Evolutionary conservation across 2,113 vertebrate genomes (phyloP).

Genomic region (Oostethus manadensis): DNA sequence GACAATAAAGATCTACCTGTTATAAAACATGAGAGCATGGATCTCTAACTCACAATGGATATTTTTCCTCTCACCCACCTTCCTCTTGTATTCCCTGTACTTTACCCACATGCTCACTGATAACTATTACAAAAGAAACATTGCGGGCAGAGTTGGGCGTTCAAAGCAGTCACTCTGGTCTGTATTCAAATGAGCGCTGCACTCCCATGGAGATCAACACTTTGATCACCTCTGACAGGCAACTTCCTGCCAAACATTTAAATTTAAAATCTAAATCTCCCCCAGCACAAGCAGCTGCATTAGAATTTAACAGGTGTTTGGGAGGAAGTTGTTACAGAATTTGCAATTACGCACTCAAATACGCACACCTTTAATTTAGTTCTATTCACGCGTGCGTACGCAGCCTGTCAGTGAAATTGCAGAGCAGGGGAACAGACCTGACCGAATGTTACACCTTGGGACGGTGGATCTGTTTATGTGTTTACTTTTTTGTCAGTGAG

Average conservation of each 20-base stretch:
- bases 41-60: conserved; percentile 57
- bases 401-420: conserved; percentile 66
- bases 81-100: conserved; percentile 11
- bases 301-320: conserved; percentile 73
- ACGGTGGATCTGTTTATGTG: conserved; percentile 65
- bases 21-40: conserved; percentile 37
- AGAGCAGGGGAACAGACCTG: conserved; percentile 64
- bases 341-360: conserved; percentile 60
- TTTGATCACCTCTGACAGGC: conserved; percentile 65
- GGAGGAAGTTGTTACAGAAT: conserved; percentile 72
- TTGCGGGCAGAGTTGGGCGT: conserved; percentile 57
- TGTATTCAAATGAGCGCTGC: conserved; percentile 61
- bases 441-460: conserved; percentile 65
- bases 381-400: conserved; percentile 8
- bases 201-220: conserved; percentile 57
- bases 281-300: conserved; percentile 54
- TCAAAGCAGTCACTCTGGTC: conserved; percentile 64
- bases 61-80: conserved; percentile 45
- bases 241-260: conserved; percentile 71
- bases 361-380: conserved; percentile 42
- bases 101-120: conserved; percentile 2
- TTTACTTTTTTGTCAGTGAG: conserved; percentile 72
- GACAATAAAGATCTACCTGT: background rate
- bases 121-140: conserved; percentile 15
- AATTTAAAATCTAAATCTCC: conserved; percentile 72